Conservation (phyloP, 2,113 vertebrate genomes). For the Pterocles gutturalis region DNA sequence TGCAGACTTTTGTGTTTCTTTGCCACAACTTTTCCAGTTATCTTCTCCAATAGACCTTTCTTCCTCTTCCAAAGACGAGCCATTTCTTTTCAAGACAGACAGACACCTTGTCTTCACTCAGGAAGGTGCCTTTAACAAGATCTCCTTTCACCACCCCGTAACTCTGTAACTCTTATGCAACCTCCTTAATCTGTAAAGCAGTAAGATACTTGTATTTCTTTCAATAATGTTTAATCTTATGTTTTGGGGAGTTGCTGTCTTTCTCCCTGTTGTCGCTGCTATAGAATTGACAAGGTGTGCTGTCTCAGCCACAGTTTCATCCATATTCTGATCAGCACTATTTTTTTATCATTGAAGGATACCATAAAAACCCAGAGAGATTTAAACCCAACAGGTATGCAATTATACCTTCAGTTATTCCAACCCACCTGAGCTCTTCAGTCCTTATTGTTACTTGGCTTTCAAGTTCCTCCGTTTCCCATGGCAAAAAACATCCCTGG, state of each 20-base stretch:
- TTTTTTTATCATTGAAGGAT: not conserved
- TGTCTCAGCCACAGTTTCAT: not conserved
- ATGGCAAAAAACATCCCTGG: not conserved
- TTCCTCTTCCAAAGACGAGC: not conserved
- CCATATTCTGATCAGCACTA: not conserved
- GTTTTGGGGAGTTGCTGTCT: not conserved
- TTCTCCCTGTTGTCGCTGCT: not conserved
- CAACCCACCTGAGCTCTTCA: not conserved
- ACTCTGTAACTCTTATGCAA: not conserved
- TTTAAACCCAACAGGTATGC: not conserved
- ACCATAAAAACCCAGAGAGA: not conserved
- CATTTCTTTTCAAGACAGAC: not conserved
- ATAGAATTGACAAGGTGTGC: not conserved
- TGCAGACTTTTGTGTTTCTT: not conserved
- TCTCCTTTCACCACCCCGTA: not conserved
- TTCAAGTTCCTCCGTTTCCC: not conserved
- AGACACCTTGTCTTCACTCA: not conserved
- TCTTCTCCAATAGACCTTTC: not conserved
- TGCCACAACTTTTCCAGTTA: not conserved
- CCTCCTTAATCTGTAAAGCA: not conserved
- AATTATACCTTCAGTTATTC: not conserved
- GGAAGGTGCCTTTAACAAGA: not conserved
- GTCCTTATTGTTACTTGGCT: not conserved
- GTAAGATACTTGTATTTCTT: not conserved
- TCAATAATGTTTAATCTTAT: not conserved